A percentile compares a stretch with the other conserved stretches of the same genome.
These are phyloP conservation scores for Spilosoma lubricipeda DNA, from an alignment of 2,888 invertebrate species.

Conservation along the genomic window DNA sequence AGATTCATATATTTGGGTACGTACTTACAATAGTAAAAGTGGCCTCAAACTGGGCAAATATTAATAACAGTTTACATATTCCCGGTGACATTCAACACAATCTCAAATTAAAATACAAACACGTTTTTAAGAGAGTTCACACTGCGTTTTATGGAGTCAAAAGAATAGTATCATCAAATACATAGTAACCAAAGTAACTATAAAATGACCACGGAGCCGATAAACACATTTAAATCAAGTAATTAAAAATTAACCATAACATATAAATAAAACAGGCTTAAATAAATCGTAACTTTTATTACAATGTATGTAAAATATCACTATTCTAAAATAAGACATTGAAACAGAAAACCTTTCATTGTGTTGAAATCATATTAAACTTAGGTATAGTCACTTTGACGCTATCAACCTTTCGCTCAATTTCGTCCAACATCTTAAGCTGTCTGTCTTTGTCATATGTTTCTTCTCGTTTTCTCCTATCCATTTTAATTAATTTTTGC, in stretches of 20 bases:
- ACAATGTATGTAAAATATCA: slow-evolving; percentile 8
- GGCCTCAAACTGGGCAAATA: slow-evolving; percentile 14
- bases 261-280: background rate
- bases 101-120: background rate
- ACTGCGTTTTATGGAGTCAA: background rate
- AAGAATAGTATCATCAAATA: background rate
- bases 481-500: background rate
- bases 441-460: slow-evolving; percentile 3
- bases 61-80: slow-evolving; percentile 14
- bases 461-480: slow-evolving; percentile 8
- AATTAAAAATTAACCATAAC: background rate
- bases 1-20: background rate
- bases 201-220: background rate
- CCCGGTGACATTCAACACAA: background rate
- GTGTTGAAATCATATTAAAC: background rate
- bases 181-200: background rate
- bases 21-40: background rate
- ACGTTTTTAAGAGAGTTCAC: background rate
- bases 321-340: slow-evolving; percentile 5
- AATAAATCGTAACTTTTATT: slow-evolving; percentile 7
- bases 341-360: background rate
- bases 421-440: slow-evolving; percentile 11
- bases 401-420: slow-evolving; percentile 17
- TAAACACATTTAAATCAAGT: too few relatives aligned
- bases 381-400: slow-evolving; percentile 13